A percentile compares a stretch with the other conserved stretches of the same genome.
phyloP scores from a whole-genome alignment of 2,797 vertebrate species.

The Adelosebastes latens region DNA sequence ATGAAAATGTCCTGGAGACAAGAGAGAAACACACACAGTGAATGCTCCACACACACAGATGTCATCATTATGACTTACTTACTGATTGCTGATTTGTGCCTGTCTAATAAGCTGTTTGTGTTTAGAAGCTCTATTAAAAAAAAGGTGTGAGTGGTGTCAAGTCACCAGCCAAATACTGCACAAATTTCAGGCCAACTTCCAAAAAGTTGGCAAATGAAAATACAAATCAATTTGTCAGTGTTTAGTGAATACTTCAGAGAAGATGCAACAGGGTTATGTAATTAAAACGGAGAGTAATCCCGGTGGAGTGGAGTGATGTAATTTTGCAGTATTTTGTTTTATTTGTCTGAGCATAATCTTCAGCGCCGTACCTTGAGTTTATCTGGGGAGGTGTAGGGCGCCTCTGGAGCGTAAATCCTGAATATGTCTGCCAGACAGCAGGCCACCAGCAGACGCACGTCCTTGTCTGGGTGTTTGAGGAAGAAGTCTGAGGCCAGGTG shows the following conservation, averaged over 20 bases:
- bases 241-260: not conserved
- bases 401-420: slow-evolving; percentile 97
- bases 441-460: slow-evolving; percentile 95
- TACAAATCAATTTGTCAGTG: not conserved
- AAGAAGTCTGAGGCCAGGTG: slow-evolving; percentile 99
- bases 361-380: slow-evolving; percentile 89
- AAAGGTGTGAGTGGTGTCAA: not conserved
- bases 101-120: not conserved
- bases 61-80: not conserved
- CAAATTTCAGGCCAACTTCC: not conserved
- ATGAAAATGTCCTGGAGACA: slow-evolving; percentile 95
- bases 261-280: not conserved
- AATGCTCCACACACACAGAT: not conserved
- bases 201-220: not conserved
- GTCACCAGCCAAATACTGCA: not conserved
- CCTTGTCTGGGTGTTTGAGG: slow-evolving; percentile 98
- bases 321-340: not conserved
- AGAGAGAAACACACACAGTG: not conserved
- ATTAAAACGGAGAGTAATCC: not conserved
- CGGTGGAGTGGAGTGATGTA: not conserved
- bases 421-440: slow-evolving; percentile 99
- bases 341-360: fast-evolving
- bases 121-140: not conserved
- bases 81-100: not conserved
- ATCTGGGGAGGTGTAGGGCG: slow-evolving; percentile 96